A percentile compares a stretch with the other conserved stretches of the same genome.
Evolutionary conservation across 1,140 invertebrate species (phyloP).

Genomic region (Caenorhabditis remanei): DNA sequence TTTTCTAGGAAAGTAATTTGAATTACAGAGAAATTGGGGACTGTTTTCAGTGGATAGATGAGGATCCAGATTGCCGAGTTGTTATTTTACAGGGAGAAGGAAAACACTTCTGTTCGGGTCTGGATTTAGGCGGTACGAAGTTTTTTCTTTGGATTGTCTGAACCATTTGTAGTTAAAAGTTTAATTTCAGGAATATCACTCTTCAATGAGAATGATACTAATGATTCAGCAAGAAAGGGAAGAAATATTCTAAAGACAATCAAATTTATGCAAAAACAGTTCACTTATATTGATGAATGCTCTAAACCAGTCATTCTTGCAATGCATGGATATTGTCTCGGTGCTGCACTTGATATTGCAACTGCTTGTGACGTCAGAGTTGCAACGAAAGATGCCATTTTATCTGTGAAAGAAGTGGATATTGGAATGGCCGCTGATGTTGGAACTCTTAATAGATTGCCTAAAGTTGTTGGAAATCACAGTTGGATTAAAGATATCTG

Average conservation of each 20-base stretch:
- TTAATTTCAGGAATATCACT: conserved; percentile 2
- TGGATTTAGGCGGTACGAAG: conserved; percentile 47
- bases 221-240: conserved; percentile 40
- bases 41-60: conserved; percentile 54
- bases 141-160: neutral
- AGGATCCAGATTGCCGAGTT: conserved; percentile 60
- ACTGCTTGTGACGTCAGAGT: conserved; percentile 62
- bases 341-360: conserved; percentile 60
- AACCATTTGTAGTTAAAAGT: neutral
- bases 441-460: conserved; percentile 90
- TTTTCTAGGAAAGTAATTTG: neutral
- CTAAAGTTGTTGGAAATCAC: conserved; percentile 90
- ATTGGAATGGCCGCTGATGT: conserved; percentile 92
- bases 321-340: conserved; percentile 60
- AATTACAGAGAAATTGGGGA: conserved; percentile 61
- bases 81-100: conserved; percentile 61
- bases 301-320: conserved; percentile 61
- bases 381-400: conserved; percentile 58
- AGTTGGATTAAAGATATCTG: conserved; percentile 89
- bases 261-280: conserved; percentile 39
- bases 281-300: conserved; percentile 58
- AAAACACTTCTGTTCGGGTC: conserved; percentile 49
- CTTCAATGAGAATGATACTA: neutral
- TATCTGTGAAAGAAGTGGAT: conserved; percentile 78
- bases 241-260: conserved; percentile 20